A percentile compares a stretch with the other conserved stretches of the same genome.
These are phyloP conservation scores for Glaucidium brasilianum DNA, from an alignment of 2,113 vertebrate genomes.

Conservation along the genomic window DNA sequence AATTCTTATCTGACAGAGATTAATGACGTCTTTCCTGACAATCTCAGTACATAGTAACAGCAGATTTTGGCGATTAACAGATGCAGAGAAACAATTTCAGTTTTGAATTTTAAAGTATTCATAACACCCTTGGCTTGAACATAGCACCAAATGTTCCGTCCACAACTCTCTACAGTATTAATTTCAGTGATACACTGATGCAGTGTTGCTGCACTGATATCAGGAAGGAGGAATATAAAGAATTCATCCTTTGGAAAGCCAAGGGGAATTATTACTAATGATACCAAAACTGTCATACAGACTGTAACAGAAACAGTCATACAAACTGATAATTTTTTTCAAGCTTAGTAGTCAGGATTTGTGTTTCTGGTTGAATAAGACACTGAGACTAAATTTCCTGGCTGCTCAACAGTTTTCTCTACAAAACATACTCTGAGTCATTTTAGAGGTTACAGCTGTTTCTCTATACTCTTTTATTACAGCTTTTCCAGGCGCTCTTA, in stretches of 20 bases:
- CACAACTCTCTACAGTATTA: background rate
- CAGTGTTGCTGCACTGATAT: background rate
- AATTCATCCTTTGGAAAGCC: background rate
- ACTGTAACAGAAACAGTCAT: background rate
- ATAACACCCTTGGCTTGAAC: background rate
- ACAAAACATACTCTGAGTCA: background rate
- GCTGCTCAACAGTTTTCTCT: background rate
- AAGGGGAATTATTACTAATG: background rate
- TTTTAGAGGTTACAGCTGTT: conserved; percentile 48
- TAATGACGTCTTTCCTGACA: background rate
- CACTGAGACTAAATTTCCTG: background rate
- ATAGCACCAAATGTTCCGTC: background rate
- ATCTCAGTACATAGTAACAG: background rate
- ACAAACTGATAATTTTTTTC: background rate
- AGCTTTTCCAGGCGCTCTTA: background rate
- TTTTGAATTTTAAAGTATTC: background rate
- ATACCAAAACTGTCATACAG: background rate
- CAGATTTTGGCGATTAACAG: background rate
- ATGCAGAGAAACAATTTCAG: background rate
- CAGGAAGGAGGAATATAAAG: background rate
- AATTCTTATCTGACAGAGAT: background rate
- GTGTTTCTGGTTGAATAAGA: background rate
- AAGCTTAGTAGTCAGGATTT: background rate
- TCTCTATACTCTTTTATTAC: background rate
- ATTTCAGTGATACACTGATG: background rate